These are phyloP conservation scores for Chromoteleia sp. DNA, from an alignment of 2,888 invertebrate species.

Conservation along the genomic window DNA sequence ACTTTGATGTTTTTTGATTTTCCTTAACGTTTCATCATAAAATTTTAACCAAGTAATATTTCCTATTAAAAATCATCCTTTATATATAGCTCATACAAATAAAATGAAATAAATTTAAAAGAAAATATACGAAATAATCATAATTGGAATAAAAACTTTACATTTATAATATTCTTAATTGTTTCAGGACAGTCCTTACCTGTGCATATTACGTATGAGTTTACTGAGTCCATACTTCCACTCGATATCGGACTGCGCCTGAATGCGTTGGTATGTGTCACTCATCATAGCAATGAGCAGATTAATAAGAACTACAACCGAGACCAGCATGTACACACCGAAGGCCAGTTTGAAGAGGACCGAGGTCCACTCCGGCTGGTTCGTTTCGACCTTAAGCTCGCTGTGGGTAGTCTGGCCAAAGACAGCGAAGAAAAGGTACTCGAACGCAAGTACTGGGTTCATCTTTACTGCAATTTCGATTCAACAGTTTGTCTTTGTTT, in stretches of 20 bases:
- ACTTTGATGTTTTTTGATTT: too few relatives aligned
- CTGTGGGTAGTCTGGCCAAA: conserved; percentile 96
- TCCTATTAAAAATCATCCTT: too few relatives aligned
- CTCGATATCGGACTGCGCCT: conserved; percentile 94
- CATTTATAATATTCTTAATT: too few relatives aligned
- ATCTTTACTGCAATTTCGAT: conserved; percentile 89
- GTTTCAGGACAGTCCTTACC: conserved; percentile 80
- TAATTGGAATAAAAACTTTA: too few relatives aligned
- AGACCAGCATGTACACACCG: conserved; percentile 99
- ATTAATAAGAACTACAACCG: conserved; percentile 99
- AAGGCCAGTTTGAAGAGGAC: conserved; percentile 94
- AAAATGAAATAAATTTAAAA: too few relatives aligned
- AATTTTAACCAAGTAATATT: too few relatives aligned
- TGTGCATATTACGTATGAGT: conserved; percentile 91
- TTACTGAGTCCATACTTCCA: conserved; percentile 93
- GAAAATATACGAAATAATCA: too few relatives aligned
- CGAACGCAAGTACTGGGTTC: conserved; percentile 96
- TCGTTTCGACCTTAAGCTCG: conserved; percentile 91
- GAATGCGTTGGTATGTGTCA: conserved; percentile 99
- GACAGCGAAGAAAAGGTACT: conserved; percentile 98
- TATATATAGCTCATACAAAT: too few relatives aligned
- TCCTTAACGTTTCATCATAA: too few relatives aligned
- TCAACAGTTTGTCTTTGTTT: conserved; percentile 71
- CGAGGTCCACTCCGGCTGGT: conserved; percentile 93
- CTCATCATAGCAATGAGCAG: conserved; percentile 99